phyloP scores from a whole-genome alignment of 2,888 invertebrate genomes.

The Xestia xanthographa region DNA sequence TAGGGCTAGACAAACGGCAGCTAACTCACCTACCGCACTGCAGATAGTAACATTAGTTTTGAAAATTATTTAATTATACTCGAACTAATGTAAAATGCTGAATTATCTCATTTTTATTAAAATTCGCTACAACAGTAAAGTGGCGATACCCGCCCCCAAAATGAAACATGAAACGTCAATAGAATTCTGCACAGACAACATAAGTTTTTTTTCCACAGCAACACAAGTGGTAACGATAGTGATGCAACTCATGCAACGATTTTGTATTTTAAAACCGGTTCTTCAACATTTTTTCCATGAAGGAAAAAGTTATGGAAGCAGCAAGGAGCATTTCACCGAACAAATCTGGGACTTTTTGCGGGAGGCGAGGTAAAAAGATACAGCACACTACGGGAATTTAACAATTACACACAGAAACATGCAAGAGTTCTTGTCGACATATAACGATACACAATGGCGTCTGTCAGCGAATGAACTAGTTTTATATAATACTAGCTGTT shows the following conservation, averaged over 20 bases:
- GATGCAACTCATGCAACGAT: not conserved
- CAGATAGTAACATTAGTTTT: conserved; percentile 71
- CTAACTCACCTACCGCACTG: conserved; percentile 74
- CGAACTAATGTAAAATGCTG: conserved; percentile 53
- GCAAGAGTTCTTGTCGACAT: too few relatives aligned
- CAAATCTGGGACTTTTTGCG: too few relatives aligned
- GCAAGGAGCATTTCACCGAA: not conserved
- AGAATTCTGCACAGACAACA: conserved; percentile 44
- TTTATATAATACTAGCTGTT: too few relatives aligned
- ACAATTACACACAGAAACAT: too few relatives aligned
- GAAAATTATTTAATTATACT: conserved; percentile 51
- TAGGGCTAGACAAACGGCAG: conserved; percentile 21
- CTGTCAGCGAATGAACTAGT: too few relatives aligned
- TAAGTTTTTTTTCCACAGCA: conserved; percentile 8
- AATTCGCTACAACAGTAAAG: conserved; percentile 70
- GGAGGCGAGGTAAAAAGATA: too few relatives aligned
- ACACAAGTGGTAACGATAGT: not conserved
- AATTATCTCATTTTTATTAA: conserved; percentile 76
- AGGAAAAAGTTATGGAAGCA: not conserved
- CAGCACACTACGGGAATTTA: too few relatives aligned
- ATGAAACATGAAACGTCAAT: conserved; percentile 84
- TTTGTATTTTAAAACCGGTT: conserved; percentile 36
- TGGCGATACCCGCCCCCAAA: conserved; percentile 86
- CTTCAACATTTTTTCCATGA: not conserved
- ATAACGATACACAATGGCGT: too few relatives aligned